Evolutionary conservation across 2,888 invertebrate species (phyloP).

Genomic region (Thymelicus acteon): DNA sequence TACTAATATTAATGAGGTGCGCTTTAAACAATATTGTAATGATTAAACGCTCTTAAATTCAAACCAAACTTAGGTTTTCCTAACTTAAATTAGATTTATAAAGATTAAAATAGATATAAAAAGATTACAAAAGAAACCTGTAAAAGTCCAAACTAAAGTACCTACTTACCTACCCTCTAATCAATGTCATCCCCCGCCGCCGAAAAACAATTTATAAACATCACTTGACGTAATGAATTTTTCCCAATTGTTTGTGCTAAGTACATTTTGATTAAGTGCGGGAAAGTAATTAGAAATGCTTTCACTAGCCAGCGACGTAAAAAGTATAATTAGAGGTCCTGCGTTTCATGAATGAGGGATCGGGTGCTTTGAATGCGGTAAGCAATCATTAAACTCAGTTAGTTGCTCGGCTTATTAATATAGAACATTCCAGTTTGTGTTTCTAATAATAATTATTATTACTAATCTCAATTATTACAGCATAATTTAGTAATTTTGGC

Average conservation of each 20-base stretch:
- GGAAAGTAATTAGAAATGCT: constrained; percentile 7
- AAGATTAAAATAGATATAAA: too few species aligned
- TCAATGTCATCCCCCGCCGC: background rate
- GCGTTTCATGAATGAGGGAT: constrained; percentile 8
- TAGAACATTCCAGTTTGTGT: too few species aligned
- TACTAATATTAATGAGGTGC: too few species aligned
- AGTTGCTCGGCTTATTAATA: too few species aligned
- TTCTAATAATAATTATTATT: too few species aligned
- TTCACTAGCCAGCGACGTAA: constrained; percentile 8
- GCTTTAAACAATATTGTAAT: too few species aligned
- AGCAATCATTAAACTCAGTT: constrained; percentile 1
- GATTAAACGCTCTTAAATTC: too few species aligned
- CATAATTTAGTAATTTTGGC: too few species aligned
- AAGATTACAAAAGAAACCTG: background rate
- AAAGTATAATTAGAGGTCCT: constrained; percentile 15
- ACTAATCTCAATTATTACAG: too few species aligned
- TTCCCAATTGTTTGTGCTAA: background rate
- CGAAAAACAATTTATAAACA: background rate
- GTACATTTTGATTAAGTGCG: constrained; percentile 5
- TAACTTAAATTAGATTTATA: too few species aligned
- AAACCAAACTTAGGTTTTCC: too few species aligned
- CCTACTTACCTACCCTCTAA: background rate
- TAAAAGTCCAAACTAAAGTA: background rate
- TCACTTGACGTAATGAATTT: background rate
- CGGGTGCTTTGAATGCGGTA: background rate